These are phyloP conservation scores for Manis javanica DNA, from an alignment of 2,797 vertebrate genomes.

Conservation along the genomic window DNA sequence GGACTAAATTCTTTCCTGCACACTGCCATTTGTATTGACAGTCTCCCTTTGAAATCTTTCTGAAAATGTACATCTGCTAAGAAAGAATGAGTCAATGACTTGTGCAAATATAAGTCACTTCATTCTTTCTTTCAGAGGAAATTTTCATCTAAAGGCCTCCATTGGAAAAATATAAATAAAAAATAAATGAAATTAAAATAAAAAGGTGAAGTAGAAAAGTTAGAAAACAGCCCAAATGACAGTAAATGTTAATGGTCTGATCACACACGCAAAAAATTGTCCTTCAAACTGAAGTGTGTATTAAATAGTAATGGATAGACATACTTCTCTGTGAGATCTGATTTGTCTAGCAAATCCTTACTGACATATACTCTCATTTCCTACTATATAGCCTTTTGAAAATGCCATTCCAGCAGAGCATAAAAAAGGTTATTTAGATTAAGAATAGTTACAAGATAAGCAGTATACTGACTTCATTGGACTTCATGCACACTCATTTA, in stretches of 20 bases:
- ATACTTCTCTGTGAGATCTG: slow-evolving; percentile 87
- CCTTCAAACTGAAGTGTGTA: slow-evolving; percentile 84
- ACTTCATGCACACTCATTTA: slow-evolving; percentile 86
- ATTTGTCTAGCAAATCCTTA: slow-evolving; percentile 89
- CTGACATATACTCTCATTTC: slow-evolving; percentile 88
- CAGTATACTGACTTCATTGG: slow-evolving; percentile 87
- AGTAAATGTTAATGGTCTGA: slow-evolving; percentile 87
- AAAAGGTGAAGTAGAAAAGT: slow-evolving; percentile 80
- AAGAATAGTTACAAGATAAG: slow-evolving; percentile 88
- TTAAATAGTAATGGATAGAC: slow-evolving; percentile 88
- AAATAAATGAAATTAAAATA: slow-evolving; percentile 67
- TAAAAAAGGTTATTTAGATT: slow-evolving; percentile 91
- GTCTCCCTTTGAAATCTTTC: neutral
- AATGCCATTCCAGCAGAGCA: slow-evolving; percentile 89
- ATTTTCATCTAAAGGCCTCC: slow-evolving; percentile 70
- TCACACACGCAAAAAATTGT: slow-evolving; percentile 86
- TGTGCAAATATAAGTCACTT: slow-evolving; percentile 17
- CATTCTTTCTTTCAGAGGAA: slow-evolving; percentile 65
- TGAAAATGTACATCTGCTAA: neutral
- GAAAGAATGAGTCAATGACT: slow-evolving; percentile 4
- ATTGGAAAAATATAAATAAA: slow-evolving; percentile 56
- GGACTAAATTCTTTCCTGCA: neutral
- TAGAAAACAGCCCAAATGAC: slow-evolving; percentile 83
- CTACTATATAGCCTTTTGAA: slow-evolving; percentile 88
- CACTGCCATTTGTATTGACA: neutral